phyloP scores from a whole-genome alignment of 2,888 invertebrate genomes.

The Aleiodes leptofemur region DNA sequence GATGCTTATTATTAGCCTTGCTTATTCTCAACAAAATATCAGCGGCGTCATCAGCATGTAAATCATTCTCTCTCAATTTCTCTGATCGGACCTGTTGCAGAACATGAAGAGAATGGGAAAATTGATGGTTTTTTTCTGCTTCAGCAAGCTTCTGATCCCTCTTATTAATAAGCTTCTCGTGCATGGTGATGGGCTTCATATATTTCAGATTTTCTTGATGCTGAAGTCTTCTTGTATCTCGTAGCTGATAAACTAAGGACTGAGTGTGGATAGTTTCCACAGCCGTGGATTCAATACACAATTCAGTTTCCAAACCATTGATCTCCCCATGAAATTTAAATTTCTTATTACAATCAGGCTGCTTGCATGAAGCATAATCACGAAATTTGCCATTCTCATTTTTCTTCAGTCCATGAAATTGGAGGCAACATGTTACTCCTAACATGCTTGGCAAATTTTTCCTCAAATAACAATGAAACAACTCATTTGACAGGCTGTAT shows the following conservation, averaged over 20 bases:
- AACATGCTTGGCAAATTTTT: neutral
- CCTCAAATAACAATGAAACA: neutral
- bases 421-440: neutral
- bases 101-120: neutral
- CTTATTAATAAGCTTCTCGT: neutral
- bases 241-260: neutral
- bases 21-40: slow-evolving; percentile 2
- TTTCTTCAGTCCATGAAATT: neutral
- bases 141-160: neutral
- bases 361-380: neutral
- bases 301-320: neutral
- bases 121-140: neutral
- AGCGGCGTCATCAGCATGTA: neutral
- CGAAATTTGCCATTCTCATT: neutral
- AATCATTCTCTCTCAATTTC: neutral
- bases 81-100: neutral
- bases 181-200: neutral
- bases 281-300: neutral
- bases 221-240: neutral
- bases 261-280: neutral
- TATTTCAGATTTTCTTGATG: neutral
- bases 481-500: neutral
- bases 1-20: neutral
- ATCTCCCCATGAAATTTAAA: neutral
- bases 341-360: neutral